Evolutionary conservation across 2,797 vertebrate species (phyloP), one percentile per base, ranked within the genome.

Genomic region (Capromys pilorides): DNA sequence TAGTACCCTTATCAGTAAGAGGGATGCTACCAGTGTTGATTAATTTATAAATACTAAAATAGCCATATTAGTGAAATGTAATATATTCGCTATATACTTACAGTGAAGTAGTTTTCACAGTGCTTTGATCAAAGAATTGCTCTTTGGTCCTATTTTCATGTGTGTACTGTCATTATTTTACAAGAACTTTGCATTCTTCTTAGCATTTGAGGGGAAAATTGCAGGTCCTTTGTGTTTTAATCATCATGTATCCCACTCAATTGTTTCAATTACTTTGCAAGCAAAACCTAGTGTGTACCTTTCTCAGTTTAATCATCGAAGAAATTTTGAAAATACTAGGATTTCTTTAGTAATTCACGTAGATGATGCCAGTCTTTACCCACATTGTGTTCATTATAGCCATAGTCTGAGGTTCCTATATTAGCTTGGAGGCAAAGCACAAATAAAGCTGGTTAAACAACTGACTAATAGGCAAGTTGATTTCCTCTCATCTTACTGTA

Each of bases 261-360:
- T 83, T 93, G 51, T 93, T 81, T 90, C 69, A 81, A 94, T 24
- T 6, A 59, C 49, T 73, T 31, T 80, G 36, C 41, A 64, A 41
- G 93, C 13, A 82, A 64, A 93, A 75, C 36, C 78, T 69, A 1
- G 6, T 81, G 10, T 71, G 33, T 41, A 7, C 24, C 33, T 81
- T 41, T 16, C 39, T 57, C 6, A 1, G 66, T 85, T 91, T 92
- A 94, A 94, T 85, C 82, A 86, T 10, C 69, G 31, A 92, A 86
- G 61, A 6, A 12, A 19, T 81, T 96, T 73, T 69, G 18, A 91
- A 85, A 93, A 49, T 45, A 45, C 54, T 36, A 26, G 84, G 22
- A 85, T 87, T 94, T 86, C 67, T 81, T 85, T 81, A 91, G 78
- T 28, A 59, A 90, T 86, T 78, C 14, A 28, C 69, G 28, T 26